Evolutionary conservation across 2,888 invertebrate genomes (phyloP), one percentile per base, ranked within the genome.

Genomic region (Netelia virgata): DNA sequence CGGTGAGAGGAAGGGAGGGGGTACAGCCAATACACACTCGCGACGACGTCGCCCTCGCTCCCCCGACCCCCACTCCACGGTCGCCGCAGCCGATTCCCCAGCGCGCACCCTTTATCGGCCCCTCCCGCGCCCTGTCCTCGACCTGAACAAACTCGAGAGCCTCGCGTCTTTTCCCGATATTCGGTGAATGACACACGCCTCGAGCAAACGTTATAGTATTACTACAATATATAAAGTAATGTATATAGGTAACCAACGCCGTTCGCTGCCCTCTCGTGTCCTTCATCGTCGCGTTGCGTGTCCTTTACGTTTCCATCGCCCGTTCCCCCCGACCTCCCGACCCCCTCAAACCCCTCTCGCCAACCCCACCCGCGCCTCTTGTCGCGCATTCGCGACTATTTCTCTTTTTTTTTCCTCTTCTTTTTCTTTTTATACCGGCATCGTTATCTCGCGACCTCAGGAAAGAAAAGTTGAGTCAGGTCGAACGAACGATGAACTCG

Each of bases 111-210:
- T 75, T 64, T 64, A 8, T 55, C 5, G 41, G 72, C 47, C 53
- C 75, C 59, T 43, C 59, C 66, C 23, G 57, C 69, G 57, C 55
- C 70, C 47, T 64, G 14, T 73, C 41, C 64, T 63, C 74, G 81
- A 63, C 59, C 59, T 61, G 79, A 72, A 63, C 73, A 80, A 20
- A 36, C 59, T 66, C 57, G 20, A 55, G 74, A 75, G 16, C 72
- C 36, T 20, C 59, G 72, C 70, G 77, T 76, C 69, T 77, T 79
- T 81, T 81, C 75, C 68, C 83, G 77, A 83, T 83, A 81, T 83
- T 83, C 80, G 77, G 83, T 83, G 85, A 85, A 85, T 85, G 85
- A 85, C 85, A 85, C 83, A 80, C 41, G 66, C 78, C 53, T 50
- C 69, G 55, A 57, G 64, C 68, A 74, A 63, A 70, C 83, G 55